These are phyloP conservation scores for Acarapis woodi DNA, from an alignment of 1,140 invertebrate species.

Conservation along the genomic window DNA sequence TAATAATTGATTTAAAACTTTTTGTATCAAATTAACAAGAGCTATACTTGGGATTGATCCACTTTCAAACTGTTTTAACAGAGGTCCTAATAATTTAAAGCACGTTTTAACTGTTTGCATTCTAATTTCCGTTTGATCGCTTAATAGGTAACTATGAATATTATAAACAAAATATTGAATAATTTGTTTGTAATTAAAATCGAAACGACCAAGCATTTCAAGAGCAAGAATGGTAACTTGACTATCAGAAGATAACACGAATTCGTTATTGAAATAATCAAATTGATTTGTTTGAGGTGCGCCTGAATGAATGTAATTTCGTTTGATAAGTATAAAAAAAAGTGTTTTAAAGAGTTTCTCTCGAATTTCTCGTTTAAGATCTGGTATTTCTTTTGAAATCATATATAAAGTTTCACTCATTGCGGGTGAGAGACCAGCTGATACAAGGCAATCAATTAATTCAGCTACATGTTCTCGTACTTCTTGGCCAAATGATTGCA, in stretches of 20 bases:
- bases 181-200: slow-evolving; percentile 74
- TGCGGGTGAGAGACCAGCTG: slow-evolving; percentile 53
- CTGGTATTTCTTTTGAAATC: slow-evolving; percentile 55
- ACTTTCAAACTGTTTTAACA: slow-evolving; percentile 22
- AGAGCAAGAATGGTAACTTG: slow-evolving; percentile 64
- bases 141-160: slow-evolving; percentile 67
- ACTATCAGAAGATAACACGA: slow-evolving; percentile 17
- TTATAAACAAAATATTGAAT: slow-evolving; percentile 72
- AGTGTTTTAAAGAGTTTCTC: slow-evolving; percentile 63
- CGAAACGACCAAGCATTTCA: slow-evolving; percentile 73
- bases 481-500: slow-evolving; percentile 43
- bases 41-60: slow-evolving; percentile 36
- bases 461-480: slow-evolving; percentile 39
- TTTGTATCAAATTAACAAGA: slow-evolving; percentile 55
- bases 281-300: slow-evolving; percentile 21
- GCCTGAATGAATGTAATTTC: slow-evolving; percentile 43
- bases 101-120: slow-evolving; percentile 81
- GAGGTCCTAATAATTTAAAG: slow-evolving; percentile 50
- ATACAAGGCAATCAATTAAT: slow-evolving; percentile 64
- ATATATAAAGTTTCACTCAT: slow-evolving; percentile 68
- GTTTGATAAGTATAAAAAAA: slow-evolving; percentile 61
- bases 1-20: slow-evolving; percentile 62
- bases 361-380: slow-evolving; percentile 60
- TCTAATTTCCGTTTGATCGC: slow-evolving; percentile 65
- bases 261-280: neutral